These are phyloP conservation scores for Psophia crepitans DNA, from an alignment of 2,113 vertebrate genomes.

Conservation along the genomic window DNA sequence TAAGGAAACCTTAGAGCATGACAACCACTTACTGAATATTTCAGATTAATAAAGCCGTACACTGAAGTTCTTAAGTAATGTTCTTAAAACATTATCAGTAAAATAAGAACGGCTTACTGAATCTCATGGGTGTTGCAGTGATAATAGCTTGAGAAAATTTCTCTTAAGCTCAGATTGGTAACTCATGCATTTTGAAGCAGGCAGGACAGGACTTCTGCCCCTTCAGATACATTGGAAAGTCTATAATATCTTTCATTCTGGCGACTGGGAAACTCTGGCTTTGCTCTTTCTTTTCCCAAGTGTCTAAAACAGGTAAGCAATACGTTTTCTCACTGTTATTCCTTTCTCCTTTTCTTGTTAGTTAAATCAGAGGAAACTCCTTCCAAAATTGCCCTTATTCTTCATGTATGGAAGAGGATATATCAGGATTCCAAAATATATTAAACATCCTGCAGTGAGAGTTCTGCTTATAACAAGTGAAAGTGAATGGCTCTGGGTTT, in stretches of 20 bases:
- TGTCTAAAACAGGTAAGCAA: neutral
- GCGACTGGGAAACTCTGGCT: neutral
- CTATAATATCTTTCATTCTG: neutral
- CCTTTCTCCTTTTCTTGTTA: neutral
- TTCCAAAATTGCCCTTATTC: neutral
- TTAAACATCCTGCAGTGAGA: neutral
- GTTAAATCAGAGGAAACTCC: neutral
- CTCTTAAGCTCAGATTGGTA: neutral
- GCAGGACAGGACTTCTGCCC: neutral
- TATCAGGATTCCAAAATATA: neutral
- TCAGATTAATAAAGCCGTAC: slow-evolving; percentile 43
- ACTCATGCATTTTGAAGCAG: neutral
- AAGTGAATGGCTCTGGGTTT: neutral
- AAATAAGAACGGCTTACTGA: neutral
- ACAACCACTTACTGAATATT: slow-evolving; percentile 19
- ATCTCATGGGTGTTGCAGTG: neutral
- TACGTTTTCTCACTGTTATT: neutral
- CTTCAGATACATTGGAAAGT: neutral
- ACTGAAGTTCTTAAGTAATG: slow-evolving; percentile 18
- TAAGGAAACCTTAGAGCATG: slow-evolving; percentile 27
- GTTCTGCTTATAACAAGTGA: neutral
- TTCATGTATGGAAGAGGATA: neutral
- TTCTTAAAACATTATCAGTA: slow-evolving; percentile 6
- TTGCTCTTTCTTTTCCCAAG: neutral
- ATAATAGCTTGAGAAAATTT: neutral